Evolutionary conservation across 2,888 invertebrate genomes (phyloP).

Genomic region (Drosophila testacea): DNA sequence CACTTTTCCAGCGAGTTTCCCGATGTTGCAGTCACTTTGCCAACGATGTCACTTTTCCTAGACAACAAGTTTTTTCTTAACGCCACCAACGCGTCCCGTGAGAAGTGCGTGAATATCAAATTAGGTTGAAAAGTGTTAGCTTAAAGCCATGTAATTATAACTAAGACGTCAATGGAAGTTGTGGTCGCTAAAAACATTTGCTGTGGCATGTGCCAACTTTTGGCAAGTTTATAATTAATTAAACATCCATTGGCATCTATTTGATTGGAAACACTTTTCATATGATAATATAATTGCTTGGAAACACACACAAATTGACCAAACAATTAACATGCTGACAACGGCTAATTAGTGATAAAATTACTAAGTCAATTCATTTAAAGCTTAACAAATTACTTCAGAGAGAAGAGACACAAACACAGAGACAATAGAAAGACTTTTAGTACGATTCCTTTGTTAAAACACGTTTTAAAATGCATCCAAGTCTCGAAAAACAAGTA

Average conservation of each 20-base stretch:
- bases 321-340: constrained; percentile 54
- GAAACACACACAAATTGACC: constrained; percentile 30
- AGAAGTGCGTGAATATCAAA: constrained; percentile 78
- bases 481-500: neutral
- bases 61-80: constrained; percentile 43
- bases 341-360: constrained; percentile 54
- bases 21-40: constrained; percentile 45
- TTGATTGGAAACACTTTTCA: constrained; percentile 41
- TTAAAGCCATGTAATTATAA: constrained; percentile 49
- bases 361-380: constrained; percentile 1
- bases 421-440: neutral
- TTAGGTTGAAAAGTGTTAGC: constrained; percentile 78
- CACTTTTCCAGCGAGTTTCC: constrained; percentile 47
- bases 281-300: constrained; percentile 15
- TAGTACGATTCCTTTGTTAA: constrained; percentile 5
- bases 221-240: constrained; percentile 61
- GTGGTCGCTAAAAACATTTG: constrained; percentile 15
- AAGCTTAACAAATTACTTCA: constrained; percentile 1
- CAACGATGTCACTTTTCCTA: constrained; percentile 45
- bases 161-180: constrained; percentile 12
- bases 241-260: constrained; percentile 55
- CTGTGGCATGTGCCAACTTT: constrained; percentile 22
- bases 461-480: neutral
- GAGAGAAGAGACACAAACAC: neutral
- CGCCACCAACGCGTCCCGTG: constrained; percentile 56